Conservation (phyloP, 2,113 vertebrate genomes). For the Myotis lucifugus region DNA sequence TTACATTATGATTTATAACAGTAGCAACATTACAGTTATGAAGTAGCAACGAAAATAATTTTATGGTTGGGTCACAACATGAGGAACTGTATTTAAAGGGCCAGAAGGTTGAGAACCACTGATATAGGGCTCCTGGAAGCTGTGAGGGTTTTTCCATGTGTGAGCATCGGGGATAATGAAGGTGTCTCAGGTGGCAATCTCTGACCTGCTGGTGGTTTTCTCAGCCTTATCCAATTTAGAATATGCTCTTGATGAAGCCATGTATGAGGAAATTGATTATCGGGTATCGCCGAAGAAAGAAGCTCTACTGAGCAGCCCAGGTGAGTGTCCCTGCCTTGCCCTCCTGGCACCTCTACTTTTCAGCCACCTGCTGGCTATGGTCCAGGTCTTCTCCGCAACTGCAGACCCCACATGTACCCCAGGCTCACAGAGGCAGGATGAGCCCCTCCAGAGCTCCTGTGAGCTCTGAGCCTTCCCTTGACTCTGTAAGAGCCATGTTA, state of each 20-base stretch:
- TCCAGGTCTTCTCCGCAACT: background rate
- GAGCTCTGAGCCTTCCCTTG: background rate
- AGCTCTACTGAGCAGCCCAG: background rate
- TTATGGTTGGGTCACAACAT: too few species aligned
- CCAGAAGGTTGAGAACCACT: too few species aligned
- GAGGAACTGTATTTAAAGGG: too few species aligned
- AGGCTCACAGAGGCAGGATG: background rate
- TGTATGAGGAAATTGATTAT: slow-evolving; percentile 7
- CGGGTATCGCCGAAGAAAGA: background rate
- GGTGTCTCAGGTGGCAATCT: background rate
- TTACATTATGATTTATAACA: too few species aligned
- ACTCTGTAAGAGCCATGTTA: background rate
- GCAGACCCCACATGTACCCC: background rate
- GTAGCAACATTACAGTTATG: too few species aligned
- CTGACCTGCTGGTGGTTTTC: background rate
- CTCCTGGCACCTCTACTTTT: background rate
- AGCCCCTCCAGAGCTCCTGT: background rate
- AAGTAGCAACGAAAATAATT: too few species aligned
- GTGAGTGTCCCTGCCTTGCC: background rate
- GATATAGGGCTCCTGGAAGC: too few species aligned
- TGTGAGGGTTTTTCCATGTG: background rate
- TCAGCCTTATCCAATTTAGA: background rate
- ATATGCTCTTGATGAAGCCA: background rate
- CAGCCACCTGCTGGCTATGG: background rate
- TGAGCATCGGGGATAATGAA: background rate